These are phyloP conservation scores for Pseudanteris insignis DNA, from an alignment of 2,888 invertebrate species.

Conservation along the genomic window DNA sequence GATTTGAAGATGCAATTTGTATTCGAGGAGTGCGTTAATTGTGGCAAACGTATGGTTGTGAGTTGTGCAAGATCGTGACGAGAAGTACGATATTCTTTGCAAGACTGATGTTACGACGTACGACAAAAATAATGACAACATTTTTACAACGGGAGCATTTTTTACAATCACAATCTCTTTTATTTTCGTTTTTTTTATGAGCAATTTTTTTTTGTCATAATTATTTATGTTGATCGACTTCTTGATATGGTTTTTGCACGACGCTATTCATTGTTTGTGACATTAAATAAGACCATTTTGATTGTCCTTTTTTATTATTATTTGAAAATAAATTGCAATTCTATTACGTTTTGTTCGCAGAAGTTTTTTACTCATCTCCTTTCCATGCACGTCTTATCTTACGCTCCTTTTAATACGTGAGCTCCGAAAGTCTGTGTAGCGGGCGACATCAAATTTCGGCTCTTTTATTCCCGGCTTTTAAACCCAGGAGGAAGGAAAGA, in stretches of 20 bases:
- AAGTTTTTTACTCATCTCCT: constrained; percentile 23
- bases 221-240: constrained; percentile 13
- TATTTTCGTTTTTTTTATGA: constrained; percentile 10
- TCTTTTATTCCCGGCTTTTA: constrained; percentile 5
- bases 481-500: background rate
- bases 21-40: no score
- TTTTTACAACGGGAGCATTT: no score
- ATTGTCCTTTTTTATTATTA: constrained; percentile 19
- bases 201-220: no score
- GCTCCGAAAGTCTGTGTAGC: constrained; percentile 7
- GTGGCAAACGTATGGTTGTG: background rate
- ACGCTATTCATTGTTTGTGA: constrained; percentile 12
- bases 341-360: constrained; percentile 41
- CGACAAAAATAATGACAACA: background rate
- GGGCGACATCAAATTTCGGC: constrained; percentile 13
- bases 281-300: constrained; percentile 2
- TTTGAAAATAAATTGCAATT: constrained; percentile 34
- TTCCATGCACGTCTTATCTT: constrained; percentile 9
- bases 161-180: constrained; percentile 7
- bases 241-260: constrained; percentile 5
- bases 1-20: no score
- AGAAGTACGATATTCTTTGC: constrained; percentile 17
- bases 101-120: constrained; percentile 23
- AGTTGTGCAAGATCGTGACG: background rate
- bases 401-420: background rate